Base-by-base conservation (phyloP, 2,888 invertebrate species). In the Phortica okadai region DNA sequence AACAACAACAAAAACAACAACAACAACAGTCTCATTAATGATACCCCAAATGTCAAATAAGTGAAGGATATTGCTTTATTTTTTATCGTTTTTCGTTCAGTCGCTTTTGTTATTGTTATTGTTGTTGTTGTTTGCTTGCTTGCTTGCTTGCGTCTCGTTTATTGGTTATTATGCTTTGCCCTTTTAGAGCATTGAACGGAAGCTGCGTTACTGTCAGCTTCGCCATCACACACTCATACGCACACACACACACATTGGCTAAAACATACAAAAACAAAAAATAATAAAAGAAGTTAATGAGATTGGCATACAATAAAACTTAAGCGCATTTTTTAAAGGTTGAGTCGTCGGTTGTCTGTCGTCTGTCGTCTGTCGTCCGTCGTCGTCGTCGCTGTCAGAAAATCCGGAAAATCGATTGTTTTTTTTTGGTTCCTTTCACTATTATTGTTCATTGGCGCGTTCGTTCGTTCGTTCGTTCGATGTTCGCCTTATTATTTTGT, bases 21-120 rank as follows among this genome's bases (percentile, higher is more conserved):
- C 77, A 79, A 69, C 78, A 76, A 82, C 81, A 78, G 82, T 80
- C 83, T 82, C 83, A 82, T 83, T 82, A 83, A 82, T 80, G 83
- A 80, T 78, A 74, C 78, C 83, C 82, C 81, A 83, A 87, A 86
- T 84, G 82, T 85, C 84, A 85, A 86, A 85, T 86, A 86, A 86
- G 79, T 85, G 87, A 87, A 82, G 87, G 85, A 85, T 85, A 85
- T 85, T 87, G 84, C 85, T 85, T 87, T 85, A 85, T 87, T 84
- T 33, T 85, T 69, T 75, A 72, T 72, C 33, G 56, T 41, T 72
- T 72, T 54, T 54, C 42, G 14, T 56, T 54, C 41, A 54, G 62
- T 59, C 16, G 42, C 67, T 44, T 41, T 25, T 25, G 66, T 66
- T 33, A 33, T 14, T 66, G 66, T 33, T 66, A 7, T 16, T 42